These are phyloP conservation scores for Dasypogon diadema DNA, from an alignment of 2,888 invertebrate genomes.

Conservation along the genomic window DNA sequence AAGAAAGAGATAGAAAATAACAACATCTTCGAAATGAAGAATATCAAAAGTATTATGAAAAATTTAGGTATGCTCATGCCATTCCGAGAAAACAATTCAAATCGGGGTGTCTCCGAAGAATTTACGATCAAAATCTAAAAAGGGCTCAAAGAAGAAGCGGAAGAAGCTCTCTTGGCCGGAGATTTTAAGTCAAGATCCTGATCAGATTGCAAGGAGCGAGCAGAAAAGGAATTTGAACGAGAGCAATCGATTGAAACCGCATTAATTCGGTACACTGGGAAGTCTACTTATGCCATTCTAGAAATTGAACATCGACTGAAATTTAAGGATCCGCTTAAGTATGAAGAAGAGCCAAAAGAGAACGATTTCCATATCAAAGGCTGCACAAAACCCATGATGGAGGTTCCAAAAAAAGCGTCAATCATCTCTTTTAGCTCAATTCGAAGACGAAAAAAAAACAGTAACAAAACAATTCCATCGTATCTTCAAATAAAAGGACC, in stretches of 20 bases:
- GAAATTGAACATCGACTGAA: conserved; percentile 64
- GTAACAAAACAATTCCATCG: background rate
- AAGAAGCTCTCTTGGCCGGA: conserved; percentile 68
- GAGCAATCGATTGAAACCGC: conserved; percentile 63
- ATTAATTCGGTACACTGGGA: conserved; percentile 63
- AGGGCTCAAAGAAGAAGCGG: conserved; percentile 61
- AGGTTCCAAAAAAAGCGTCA: conserved; percentile 56
- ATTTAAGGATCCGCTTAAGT: conserved; percentile 62
- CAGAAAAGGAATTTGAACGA: conserved; percentile 68
- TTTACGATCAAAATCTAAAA: conserved; percentile 72
- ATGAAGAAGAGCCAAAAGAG: conserved; percentile 55
- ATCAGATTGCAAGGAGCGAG: conserved; percentile 69
- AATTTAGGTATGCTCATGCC: conserved; percentile 63
- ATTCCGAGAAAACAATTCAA: conserved; percentile 65
- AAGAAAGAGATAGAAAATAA: conserved; percentile 65
- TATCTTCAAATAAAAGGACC: conserved; percentile 48
- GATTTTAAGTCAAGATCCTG: conserved; percentile 67
- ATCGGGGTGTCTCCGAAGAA: conserved; percentile 74
- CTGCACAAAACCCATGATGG: conserved; percentile 59
- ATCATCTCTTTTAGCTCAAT: conserved; percentile 34
- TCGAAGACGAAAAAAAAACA: conserved; percentile 16
- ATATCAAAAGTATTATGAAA: conserved; percentile 63
- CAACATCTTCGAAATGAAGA: conserved; percentile 70
- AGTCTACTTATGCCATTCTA: conserved; percentile 67
- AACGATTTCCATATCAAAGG: conserved; percentile 56